Base-by-base conservation (phyloP, 1,140 invertebrate species). In the Galleria mellonella region DNA sequence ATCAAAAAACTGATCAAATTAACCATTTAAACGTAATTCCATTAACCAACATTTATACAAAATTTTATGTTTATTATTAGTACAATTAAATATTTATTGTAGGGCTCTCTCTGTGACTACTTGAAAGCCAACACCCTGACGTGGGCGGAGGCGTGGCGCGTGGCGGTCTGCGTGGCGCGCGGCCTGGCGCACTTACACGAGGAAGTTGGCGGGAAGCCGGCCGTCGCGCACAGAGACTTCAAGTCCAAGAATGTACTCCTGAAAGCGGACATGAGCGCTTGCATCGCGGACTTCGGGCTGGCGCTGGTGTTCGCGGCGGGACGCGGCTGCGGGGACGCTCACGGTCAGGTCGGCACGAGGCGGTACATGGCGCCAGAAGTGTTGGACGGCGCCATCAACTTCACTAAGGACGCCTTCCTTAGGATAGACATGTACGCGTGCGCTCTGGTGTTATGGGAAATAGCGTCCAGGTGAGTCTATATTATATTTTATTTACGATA, bases 351-450 rank as follows among this genome's bases (percentile, higher is more conserved):
- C 51, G 97, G 97, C 15, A 98, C 97, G 5, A 87, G 95, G 40
- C 89, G 97, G 28, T 99, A 99, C 74, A 99, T 99, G 98, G 96
- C 98, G 0, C 98, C 98, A 0, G 98, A 99, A 87, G 96, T 99
- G 15, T 87, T 99, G 17, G 98, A 99, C 85, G 97, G 97, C 43
- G 97, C 98, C 23, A 98, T 99, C 40, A 98, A 97, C 78, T 99
- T 99, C 76, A 97, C 95, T 29, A 88, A 94, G 51, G 97, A 98
- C 84, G 96, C 97, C 14, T 99, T 99, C 84, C 79, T 98, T 43
- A 91, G 97, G 47, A 98, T 99, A 67, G 98, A 99, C 71, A 98
- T 99, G 92, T 99, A 99, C 79, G 97, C 98, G 5, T 98, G 96
- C 83, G 97, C 95, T 8, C 87, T 99, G 36, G 97, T 99, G 7